Evolutionary conservation across 2,797 vertebrate genomes (phyloP).

Genomic region (Benthosema pterotum): DNA sequence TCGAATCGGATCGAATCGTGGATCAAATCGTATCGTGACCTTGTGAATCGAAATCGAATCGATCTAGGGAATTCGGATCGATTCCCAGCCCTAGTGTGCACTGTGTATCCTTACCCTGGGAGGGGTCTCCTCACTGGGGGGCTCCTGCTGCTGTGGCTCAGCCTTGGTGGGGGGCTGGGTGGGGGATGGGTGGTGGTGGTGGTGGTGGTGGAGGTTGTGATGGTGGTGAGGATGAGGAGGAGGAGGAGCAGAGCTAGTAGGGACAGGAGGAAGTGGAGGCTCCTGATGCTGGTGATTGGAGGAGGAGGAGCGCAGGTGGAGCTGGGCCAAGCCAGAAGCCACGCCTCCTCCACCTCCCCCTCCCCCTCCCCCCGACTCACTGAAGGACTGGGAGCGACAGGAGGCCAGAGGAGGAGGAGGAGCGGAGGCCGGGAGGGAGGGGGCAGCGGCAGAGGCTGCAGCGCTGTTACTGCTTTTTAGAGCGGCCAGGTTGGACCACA

Average conservation of each 20-base stretch:
- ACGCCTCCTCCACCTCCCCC: conserved; percentile 88
- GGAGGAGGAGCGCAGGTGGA: conserved; percentile 95
- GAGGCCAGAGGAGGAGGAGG: conserved; percentile 72
- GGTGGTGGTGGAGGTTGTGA: conserved; percentile 28
- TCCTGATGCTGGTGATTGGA: too few species aligned
- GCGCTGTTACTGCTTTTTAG: conserved; percentile 85
- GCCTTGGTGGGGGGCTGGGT: conserved; percentile 84
- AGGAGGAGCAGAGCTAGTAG: conserved; percentile 75
- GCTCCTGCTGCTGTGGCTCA: conserved; percentile 80
- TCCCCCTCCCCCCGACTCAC: conserved; percentile 81
- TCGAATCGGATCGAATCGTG: too few species aligned
- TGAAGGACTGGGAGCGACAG: conserved; percentile 90
- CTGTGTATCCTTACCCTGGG: conserved; percentile 96
- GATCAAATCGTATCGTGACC: too few species aligned
- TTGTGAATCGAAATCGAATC: too few species aligned
- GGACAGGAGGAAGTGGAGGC: conserved; percentile 77
- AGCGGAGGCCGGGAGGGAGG: conserved; percentile 49
- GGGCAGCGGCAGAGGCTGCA: conserved; percentile 62
- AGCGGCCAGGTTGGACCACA: conserved; percentile 90
- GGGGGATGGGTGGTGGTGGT: conserved; percentile 76
- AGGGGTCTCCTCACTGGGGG: conserved; percentile 91
- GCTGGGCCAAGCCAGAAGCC: conserved; percentile 95
- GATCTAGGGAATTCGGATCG: too few species aligned
- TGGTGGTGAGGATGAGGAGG: conserved; percentile 75
- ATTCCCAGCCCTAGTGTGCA: too few species aligned